Conservation (phyloP, 1,140 invertebrate genomes). For the Calycopis cecrops region DNA sequence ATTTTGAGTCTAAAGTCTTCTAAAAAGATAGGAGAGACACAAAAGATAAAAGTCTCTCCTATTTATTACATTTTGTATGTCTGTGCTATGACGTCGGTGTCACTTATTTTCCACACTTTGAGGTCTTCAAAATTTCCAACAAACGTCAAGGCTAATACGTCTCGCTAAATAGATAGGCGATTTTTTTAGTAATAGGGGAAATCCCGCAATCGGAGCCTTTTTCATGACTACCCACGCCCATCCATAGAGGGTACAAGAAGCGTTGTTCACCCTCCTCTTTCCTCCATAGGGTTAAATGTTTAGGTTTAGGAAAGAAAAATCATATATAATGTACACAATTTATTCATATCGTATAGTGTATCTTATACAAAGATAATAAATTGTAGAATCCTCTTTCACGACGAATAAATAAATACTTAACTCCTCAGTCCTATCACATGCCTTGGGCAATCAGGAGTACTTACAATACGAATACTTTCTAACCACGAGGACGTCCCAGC, state of each 20-base stretch:
- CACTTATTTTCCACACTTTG: neutral
- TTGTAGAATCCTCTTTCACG: conserved; percentile 71
- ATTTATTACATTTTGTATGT: neutral
- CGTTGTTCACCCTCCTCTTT: too few species aligned
- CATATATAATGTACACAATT: conserved; percentile 69
- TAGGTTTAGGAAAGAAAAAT: conserved; percentile 46
- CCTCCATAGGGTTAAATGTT: too few species aligned
- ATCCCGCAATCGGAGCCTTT: too few species aligned
- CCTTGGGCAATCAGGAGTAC: conserved; percentile 59
- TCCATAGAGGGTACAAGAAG: too few species aligned
- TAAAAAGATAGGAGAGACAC: too few species aligned
- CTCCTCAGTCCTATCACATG: conserved; percentile 66
- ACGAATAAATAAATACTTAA: conserved; percentile 72
- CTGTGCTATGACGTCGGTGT: neutral
- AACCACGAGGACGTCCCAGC: conserved; percentile 21
- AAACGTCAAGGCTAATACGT: too few species aligned
- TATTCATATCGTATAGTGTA: conserved; percentile 72
- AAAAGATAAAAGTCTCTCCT: too few species aligned
- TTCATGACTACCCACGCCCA: too few species aligned
- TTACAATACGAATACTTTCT: conserved; percentile 58
- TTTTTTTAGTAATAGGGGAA: neutral
- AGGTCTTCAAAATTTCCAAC: neutral
- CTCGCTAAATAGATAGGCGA: too few species aligned
- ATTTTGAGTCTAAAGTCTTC: too few species aligned
- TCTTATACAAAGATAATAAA: conserved; percentile 75